Base-by-base conservation (phyloP, 2,797 vertebrate genomes). In the Hoplostethus atlanticus region DNA sequence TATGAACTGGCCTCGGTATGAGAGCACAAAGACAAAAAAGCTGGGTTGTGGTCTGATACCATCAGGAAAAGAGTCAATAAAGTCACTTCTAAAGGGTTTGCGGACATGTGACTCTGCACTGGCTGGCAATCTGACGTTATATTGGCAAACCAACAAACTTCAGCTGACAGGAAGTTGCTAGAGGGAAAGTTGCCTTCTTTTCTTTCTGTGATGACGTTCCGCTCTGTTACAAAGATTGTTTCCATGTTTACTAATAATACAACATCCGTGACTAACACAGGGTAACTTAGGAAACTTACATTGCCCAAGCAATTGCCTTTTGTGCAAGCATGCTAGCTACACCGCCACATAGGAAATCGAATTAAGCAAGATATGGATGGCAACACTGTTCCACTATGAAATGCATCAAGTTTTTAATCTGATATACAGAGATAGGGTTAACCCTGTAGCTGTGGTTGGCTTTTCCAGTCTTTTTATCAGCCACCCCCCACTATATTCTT, bases 81-180 rank as follows among this genome's bases (percentile, higher is more conserved):
- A 71, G 77, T n/a, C 51, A 21, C 36, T 63, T 40, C 48, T 64
- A 70, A 47, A 73, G 25, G 47, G 57, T 68, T 52, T 56, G 58
- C 0, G 16, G 40, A 48, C 67, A 76, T 68, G 40, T 54, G 58
- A 64, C 3, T 60, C 12, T 40, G 38, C 55, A 16, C 38, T 40
- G 21, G 59, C 31, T 74, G 40, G 51, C n/a, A 68, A 57, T 77
- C 76, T 83, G 65, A 38, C 28, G n/a, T 64, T 48, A 69, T 66
- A 64, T 16, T 25, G n/a, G 17, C 7, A 40, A 77, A 40, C 13
- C 10, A 64, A 60, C n/a, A 76, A 80, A 71, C 70, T 48, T 36
- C 2, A 72, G 25, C 31, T 44, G 56, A 46, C 57, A 21, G 28
- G 60, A 70, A 75, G 44, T 58, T 66, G 38, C 11, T 38, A 21